Conservation (phyloP, 2,797 vertebrate genomes). For the Phoebastria nigripes region DNA sequence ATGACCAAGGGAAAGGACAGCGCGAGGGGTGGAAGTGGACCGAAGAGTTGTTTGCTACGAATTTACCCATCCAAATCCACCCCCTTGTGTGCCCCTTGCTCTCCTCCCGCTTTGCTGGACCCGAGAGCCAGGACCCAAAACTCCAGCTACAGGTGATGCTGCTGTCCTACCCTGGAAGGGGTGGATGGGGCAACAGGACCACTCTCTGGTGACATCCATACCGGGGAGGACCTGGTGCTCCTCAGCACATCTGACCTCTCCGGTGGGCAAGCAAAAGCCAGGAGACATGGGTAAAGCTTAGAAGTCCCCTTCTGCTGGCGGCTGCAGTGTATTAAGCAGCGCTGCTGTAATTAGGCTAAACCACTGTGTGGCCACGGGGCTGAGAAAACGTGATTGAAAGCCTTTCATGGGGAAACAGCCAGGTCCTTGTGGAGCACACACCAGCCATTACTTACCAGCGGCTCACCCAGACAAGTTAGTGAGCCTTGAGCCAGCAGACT, state of each 20-base stretch:
- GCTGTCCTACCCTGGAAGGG: background rate
- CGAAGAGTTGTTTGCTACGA: background rate
- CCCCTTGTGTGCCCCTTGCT: accelerated
- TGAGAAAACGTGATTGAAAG: background rate
- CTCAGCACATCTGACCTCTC: background rate
- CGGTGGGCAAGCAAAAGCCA: accelerated
- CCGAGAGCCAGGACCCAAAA: background rate
- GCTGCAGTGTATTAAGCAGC: background rate
- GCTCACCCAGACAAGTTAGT: accelerated
- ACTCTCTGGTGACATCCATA: background rate
- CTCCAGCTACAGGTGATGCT: background rate
- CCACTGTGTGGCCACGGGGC: background rate
- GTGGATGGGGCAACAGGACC: background rate
- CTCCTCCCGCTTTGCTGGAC: background rate
- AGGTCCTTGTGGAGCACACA: background rate
- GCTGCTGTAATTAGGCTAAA: slow-evolving; percentile 4
- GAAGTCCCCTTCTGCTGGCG: background rate
- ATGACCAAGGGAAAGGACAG: background rate
- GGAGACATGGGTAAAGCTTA: accelerated
- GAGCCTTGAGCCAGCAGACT: background rate
- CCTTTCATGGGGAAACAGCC: background rate
- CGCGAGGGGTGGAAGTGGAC: accelerated
- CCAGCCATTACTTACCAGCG: background rate
- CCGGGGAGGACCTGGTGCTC: background rate
- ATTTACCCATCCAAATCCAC: background rate